These are phyloP conservation scores for Spheniscus mendiculus DNA, from an alignment of 2,113 vertebrate genomes.

Conservation along the genomic window DNA sequence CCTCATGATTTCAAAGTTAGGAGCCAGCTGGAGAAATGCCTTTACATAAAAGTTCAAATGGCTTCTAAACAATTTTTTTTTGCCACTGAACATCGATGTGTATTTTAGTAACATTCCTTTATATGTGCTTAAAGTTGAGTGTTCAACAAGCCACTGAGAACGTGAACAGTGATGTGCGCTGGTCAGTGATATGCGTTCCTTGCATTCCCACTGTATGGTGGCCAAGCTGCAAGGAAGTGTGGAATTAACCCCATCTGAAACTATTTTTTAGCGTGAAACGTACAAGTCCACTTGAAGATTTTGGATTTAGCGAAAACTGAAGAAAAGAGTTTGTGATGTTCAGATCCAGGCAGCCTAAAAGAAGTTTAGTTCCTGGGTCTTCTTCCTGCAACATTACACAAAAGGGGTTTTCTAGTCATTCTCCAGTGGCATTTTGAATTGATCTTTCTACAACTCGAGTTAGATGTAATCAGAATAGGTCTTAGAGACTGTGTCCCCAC, in stretches of 20 bases:
- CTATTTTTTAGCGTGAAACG: accelerated
- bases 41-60: neutral
- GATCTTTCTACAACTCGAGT: neutral
- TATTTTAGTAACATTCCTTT: neutral
- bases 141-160: neutral
- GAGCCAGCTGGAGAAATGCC: neutral
- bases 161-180: neutral
- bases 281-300: neutral
- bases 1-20: neutral
- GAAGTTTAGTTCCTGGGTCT: neutral
- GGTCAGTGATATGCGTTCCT: neutral
- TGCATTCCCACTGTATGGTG: neutral
- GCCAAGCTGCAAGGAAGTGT: neutral
- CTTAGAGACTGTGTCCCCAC: neutral
- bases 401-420: neutral
- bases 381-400: neutral
- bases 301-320: neutral
- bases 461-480: neutral
- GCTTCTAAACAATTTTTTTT: neutral
- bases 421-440: neutral
- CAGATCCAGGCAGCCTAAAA: neutral
- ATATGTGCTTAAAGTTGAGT: neutral
- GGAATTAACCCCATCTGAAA: neutral
- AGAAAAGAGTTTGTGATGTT: neutral
- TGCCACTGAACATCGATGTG: neutral